These are phyloP conservation scores for Brachymystax lenok DNA, from an alignment of 2,797 vertebrate species.

Conservation along the genomic window DNA sequence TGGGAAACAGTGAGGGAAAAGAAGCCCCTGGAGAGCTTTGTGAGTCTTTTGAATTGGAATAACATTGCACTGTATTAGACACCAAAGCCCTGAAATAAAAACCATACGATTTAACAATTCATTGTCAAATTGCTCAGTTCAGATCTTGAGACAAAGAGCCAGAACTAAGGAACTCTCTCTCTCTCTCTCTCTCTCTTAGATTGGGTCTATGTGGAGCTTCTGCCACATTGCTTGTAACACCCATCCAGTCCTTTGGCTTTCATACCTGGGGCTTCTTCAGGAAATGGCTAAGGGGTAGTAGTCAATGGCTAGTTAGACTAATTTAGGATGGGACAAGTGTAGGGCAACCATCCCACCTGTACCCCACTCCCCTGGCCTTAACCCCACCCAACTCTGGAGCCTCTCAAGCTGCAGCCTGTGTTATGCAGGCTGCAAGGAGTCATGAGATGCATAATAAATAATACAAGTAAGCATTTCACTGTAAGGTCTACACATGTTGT, in stretches of 20 bases:
- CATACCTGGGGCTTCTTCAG: conserved; percentile 71
- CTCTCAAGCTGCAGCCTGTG: conserved; percentile 67
- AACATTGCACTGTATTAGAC: background rate
- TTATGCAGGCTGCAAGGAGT: conserved; percentile 48
- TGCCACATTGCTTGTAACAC: no score
- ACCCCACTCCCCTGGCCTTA: background rate
- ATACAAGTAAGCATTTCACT: no score
- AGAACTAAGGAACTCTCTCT: no score
- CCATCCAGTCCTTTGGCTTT: conserved; percentile 11
- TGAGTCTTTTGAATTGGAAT: no score
- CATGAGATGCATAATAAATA: no score
- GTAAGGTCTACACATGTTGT: no score
- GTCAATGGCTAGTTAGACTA: background rate
- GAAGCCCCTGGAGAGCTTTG: background rate
- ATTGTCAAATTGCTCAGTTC: no score
- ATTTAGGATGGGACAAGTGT: background rate
- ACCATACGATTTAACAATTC: no score
- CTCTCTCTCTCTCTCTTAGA: no score
- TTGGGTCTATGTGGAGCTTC: no score
- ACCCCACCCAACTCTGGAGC: conserved; percentile 42
- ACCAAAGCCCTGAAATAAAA: no score
- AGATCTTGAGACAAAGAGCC: no score
- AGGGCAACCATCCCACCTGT: background rate
- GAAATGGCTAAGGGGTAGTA: background rate
- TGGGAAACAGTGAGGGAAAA: background rate